Base-by-base conservation (phyloP, 2,888 invertebrate species). In the Agrotis puta region DNA sequence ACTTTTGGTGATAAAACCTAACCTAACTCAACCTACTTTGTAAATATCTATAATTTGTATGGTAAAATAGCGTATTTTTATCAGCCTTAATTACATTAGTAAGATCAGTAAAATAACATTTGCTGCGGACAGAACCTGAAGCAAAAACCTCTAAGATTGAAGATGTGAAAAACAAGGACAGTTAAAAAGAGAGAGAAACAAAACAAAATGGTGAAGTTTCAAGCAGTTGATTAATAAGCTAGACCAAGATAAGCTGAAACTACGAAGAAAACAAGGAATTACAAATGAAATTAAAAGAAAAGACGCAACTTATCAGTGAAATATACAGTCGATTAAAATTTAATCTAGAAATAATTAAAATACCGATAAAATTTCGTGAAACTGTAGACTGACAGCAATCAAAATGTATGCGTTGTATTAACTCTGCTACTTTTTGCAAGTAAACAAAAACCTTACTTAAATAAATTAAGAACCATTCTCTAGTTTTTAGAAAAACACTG, bases 401-500 rank as follows among this genome's bases (percentile, higher is more conserved):
- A 18, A 43, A 67, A 43, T 43, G 24, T 56, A 16, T 20, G 24
- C 43, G n/a, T 20, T 6, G 27, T 2, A 20, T 4, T 51, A 54
- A 50, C n/a, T 53, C 1, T 7, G 20, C 6, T n/a, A 22, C 39
- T 24, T 51, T 45, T 24, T 62, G 11, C 47, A 43, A 22, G 16
- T 24, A n/a, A 61, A 51, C 7, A 63, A 56, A 78, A 57, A 59
- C 2, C 4, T 24, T 3, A 3, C 43, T 48, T 48, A 27, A 47
- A 48, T 62, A 43, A 77, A 77, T 53, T 22, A 48, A 24, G 39
- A 62, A 33, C 33, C 14, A 20, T 39, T 62, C 63, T 72, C 64
- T 16, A 59, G n/a, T 59, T 18, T 39, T 24, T n/a, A 47, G 13
- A 61, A 64, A 73, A 71, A 47, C 50, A 78, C 24, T 18, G 45